Evolutionary conservation across 2,888 invertebrate genomes (phyloP).

Genomic region (Drosophila robusta): DNA sequence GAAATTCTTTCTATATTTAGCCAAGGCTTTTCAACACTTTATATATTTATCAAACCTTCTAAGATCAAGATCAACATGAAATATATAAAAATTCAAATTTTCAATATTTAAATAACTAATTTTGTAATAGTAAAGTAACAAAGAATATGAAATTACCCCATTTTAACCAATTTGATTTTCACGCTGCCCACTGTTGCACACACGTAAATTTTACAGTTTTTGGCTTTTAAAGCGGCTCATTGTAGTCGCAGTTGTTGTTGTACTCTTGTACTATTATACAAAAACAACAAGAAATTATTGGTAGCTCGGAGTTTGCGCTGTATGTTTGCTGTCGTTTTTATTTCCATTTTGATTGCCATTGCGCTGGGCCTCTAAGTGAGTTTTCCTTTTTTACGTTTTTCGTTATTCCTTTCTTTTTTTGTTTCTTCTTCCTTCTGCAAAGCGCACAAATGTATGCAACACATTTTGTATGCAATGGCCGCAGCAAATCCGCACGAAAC

Average conservation of each 20-base stretch:
- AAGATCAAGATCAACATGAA: too few relatives aligned
- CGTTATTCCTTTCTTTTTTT: slow-evolving; percentile 17
- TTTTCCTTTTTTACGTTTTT: slow-evolving; percentile 32
- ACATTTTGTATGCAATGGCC: slow-evolving; percentile 80
- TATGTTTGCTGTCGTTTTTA: slow-evolving; percentile 42
- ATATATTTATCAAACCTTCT: too few relatives aligned
- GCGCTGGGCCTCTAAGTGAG: slow-evolving; percentile 48
- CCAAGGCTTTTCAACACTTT: too few relatives aligned
- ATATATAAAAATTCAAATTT: too few relatives aligned
- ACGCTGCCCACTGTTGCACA: slow-evolving; percentile 5
- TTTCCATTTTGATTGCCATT: slow-evolving; percentile 74
- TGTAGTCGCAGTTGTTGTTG: slow-evolving; percentile 15
- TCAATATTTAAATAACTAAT: too few relatives aligned
- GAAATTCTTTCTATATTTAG: too few relatives aligned
- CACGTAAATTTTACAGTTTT: slow-evolving; percentile 4
- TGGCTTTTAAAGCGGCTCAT: slow-evolving; percentile 22
- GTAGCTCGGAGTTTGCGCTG: slow-evolving; percentile 16
- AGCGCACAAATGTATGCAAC: slow-evolving; percentile 76
- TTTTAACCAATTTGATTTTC: neutral
- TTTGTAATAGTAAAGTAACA: too few relatives aligned
- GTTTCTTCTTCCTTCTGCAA: slow-evolving; percentile 8
- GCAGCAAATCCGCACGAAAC: slow-evolving; percentile 70
- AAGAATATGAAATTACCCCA: too few relatives aligned
- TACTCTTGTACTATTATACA: slow-evolving; percentile 13
- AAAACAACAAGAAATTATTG: slow-evolving; percentile 22